These are phyloP conservation scores for Epizoanthus fatuus DNA, from an alignment of 92 coral and sea anemone genomes.

Conservation along the genomic window DNA sequence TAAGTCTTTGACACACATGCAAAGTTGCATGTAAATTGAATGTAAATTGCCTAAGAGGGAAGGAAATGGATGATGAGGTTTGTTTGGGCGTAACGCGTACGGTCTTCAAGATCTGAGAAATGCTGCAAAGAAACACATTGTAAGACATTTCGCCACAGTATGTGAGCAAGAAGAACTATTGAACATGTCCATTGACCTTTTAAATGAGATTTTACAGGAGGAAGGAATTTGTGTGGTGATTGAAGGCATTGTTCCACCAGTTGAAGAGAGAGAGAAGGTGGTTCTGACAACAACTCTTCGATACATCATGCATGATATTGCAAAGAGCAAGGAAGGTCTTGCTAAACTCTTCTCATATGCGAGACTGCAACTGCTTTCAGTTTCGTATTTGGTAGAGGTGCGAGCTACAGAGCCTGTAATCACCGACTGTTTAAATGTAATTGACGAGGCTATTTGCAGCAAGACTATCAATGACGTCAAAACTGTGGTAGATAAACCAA, in stretches of 20 bases:
- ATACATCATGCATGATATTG: constrained; percentile 70
- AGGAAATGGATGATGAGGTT: constrained; percentile 56
- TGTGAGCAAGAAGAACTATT: constrained; percentile 72
- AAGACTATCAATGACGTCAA: neutral
- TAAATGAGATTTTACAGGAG: constrained; percentile 65
- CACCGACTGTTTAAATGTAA: constrained; percentile 61
- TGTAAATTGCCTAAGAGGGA: too few relatives aligned
- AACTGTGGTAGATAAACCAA: constrained; percentile 40
- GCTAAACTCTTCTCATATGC: constrained; percentile 66
- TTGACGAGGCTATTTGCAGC: neutral
- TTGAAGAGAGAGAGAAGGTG: constrained; percentile 70
- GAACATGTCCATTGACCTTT: constrained; percentile 47
- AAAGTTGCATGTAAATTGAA: too few relatives aligned
- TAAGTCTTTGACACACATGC: too few relatives aligned
- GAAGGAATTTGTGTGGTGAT: constrained; percentile 70
- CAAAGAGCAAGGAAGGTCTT: constrained; percentile 38
- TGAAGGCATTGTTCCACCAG: constrained; percentile 73
- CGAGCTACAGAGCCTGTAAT: constrained; percentile 24
- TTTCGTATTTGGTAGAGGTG: constrained; percentile 56
- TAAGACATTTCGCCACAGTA: constrained; percentile 66
- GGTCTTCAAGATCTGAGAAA: constrained; percentile 56
- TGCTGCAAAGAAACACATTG: constrained; percentile 44
- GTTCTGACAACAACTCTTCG: constrained; percentile 72
- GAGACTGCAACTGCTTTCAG: constrained; percentile 69
- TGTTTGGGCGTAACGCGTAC: constrained; percentile 72